Base-by-base conservation (phyloP, 2,888 invertebrate genomes). In the Physocephala rufipes region DNA sequence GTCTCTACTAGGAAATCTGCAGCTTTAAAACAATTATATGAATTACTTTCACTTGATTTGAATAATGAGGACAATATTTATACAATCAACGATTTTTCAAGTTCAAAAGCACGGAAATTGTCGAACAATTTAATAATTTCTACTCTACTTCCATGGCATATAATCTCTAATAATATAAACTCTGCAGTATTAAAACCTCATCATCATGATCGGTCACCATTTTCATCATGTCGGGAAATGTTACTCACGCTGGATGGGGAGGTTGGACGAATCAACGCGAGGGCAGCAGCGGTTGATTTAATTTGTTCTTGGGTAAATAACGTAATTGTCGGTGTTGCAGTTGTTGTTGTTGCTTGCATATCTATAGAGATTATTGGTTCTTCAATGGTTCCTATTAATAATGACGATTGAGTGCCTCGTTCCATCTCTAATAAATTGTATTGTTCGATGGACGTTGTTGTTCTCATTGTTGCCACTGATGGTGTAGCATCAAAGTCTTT, bases 341-440 rank as follows among this genome's bases (percentile, higher is more conserved):
- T 58, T 64, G 75, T 58, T 49, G 47, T 70, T 67, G 73, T 70
- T 47, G 72, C 71, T 71, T 73, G n/a, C n/a, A n/a, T 62, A 64
- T 62, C 45, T 61, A 71, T 70, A 49, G 64, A 43, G 70, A 74
- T 30, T 49, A 73, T 70, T n/a, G n/a, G n/a, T 26, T 74, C 74
- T 67, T 77, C 76, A 51, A 78, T 78, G 26, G 81, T 79, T 21
- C 72, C 79, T 70, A 79, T 76, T 66, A 81, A 71, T 71, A 79
- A 78, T 30, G 76, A 63, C 15, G 74, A 71, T 71, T 75, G 71
- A 15, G 67, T 68, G n/a, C 59, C 69, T 73, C 69, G 63, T 51
- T 45, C 64, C 4, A 24, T n/a, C n/a, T 28, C 24, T 26, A 64
- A 49, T 51, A 19, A 30, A 53, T 55, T 4, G 12, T 24, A 55